Percentiles rank a stretch among this genome's conserved stretches.
phyloP scores from a whole-genome alignment of 1,140 invertebrate genomes.

The Bemisia tabaci region DNA sequence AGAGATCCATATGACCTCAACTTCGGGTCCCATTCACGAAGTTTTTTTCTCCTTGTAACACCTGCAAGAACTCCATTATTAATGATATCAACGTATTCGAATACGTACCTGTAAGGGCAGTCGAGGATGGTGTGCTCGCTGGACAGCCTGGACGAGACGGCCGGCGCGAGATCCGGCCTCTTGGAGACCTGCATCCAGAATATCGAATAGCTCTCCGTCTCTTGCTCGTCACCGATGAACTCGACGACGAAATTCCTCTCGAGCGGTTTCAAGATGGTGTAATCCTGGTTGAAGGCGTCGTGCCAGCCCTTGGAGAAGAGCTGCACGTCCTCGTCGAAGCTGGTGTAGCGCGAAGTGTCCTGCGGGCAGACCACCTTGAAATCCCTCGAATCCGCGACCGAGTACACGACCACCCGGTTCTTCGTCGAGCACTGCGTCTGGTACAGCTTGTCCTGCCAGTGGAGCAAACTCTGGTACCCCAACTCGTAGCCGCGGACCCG shows the following conservation, averaged over 20 bases:
- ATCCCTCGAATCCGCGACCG: slow-evolving; percentile 35
- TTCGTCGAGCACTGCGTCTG: slow-evolving; percentile 43
- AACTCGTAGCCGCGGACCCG: slow-evolving; percentile 50
- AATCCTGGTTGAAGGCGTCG: slow-evolving; percentile 13
- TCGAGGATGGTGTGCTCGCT: slow-evolving; percentile 33
- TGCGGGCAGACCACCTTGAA: slow-evolving; percentile 51
- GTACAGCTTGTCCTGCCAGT: slow-evolving; percentile 15
- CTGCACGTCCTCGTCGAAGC: slow-evolving; percentile 34
- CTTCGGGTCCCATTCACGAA: too few relatives aligned
- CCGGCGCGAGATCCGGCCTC: slow-evolving; percentile 42
- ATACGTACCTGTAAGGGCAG: slow-evolving; percentile 54
- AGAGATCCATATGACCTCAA: too few relatives aligned
- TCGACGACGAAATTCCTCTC: slow-evolving; percentile 49
- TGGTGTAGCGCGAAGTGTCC: slow-evolving; percentile 21
- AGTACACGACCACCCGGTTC: slow-evolving; percentile 60
- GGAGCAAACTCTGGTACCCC: slow-evolving; percentile 1
- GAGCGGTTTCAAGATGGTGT: slow-evolving; percentile 22
- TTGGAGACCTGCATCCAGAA: slow-evolving; percentile 68
- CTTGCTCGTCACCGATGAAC: slow-evolving; percentile 42
- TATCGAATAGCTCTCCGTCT: slow-evolving; percentile 52
- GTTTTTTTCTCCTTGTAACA: too few relatives aligned
- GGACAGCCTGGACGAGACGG: slow-evolving; percentile 40
- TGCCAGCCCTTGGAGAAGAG: slow-evolving; percentile 63
- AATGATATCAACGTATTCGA: too few relatives aligned
- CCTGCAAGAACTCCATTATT: too few relatives aligned